These are phyloP conservation scores for Phrynocephalus forsythii DNA, from an alignment of 2,797 vertebrate genomes.

Conservation along the genomic window DNA sequence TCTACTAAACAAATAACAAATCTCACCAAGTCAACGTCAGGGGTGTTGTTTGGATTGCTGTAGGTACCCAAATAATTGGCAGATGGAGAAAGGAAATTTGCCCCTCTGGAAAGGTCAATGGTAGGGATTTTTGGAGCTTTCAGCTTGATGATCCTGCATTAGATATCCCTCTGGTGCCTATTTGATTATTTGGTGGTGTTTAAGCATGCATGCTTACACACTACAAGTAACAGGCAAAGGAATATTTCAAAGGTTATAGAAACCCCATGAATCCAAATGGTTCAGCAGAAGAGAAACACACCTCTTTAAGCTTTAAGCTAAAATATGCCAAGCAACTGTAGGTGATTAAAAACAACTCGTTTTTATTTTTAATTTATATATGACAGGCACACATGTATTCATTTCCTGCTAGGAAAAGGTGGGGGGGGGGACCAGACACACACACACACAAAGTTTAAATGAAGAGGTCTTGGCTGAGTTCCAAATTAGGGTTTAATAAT, in stretches of 20 bases:
- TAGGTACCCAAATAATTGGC: conserved; percentile 1
- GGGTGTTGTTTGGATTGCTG: conserved; percentile 31
- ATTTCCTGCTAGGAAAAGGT: conserved; percentile 21
- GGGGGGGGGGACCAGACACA: not conserved
- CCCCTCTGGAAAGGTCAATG: conserved; percentile 20
- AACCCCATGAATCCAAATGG: conserved; percentile 30
- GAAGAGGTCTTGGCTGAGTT: conserved; percentile 50
- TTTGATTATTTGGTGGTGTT: conserved; percentile 25
- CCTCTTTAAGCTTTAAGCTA: conserved; percentile 14
- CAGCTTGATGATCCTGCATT: not conserved
- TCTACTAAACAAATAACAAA: not conserved
- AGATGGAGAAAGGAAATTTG: conserved; percentile 3
- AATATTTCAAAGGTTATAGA: conserved; percentile 46
- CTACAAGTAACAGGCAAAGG: not conserved
- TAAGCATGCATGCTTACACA: not conserved
- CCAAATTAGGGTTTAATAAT: conserved; percentile 77
- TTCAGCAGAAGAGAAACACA: accelerated
- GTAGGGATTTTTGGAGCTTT: conserved; percentile 6
- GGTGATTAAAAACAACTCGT: conserved; percentile 38
- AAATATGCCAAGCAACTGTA: conserved; percentile 27
- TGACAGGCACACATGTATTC: conserved; percentile 1
- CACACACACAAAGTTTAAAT: not conserved
- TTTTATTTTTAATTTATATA: not conserved
- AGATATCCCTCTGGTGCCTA: conserved; percentile 23
- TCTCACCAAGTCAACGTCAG: conserved; percentile 11